Evolutionary conservation across 2,888 invertebrate genomes (phyloP).

Genomic region (Aphidoletes aphidimyza): DNA sequence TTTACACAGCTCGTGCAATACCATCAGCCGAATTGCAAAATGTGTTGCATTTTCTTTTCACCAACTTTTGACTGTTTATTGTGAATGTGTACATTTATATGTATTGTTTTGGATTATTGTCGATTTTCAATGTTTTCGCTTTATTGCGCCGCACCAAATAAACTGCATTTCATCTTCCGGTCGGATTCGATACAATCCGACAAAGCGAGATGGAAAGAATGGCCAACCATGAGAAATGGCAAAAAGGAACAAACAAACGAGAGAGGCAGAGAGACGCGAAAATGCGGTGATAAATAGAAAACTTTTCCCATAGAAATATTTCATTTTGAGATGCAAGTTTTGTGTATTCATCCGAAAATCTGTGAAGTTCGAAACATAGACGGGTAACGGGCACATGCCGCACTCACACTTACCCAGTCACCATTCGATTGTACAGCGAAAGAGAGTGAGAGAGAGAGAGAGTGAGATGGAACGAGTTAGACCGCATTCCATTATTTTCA

Average conservation of each 20-base stretch:
- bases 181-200: conserved; percentile 9
- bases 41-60: conserved; percentile 3
- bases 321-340: conserved; percentile 52
- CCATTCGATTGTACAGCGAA: background rate
- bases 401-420: background rate
- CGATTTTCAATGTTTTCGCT: conserved; percentile 37
- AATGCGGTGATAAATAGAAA: conserved; percentile 50
- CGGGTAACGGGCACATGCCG: background rate
- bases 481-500: background rate
- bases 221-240: background rate
- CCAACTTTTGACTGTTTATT: conserved; percentile 9
- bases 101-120: conserved; percentile 13
- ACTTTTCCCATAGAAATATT: conserved; percentile 51
- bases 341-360: conserved; percentile 53
- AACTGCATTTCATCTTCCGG: conserved; percentile 49
- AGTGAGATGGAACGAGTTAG: too few relatives aligned
- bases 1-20: too few relatives aligned
- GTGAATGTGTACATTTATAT: conserved; percentile 9
- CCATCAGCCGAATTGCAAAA: background rate
- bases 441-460: too few relatives aligned
- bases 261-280: background rate
- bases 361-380: conserved; percentile 28
- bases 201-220: background rate
- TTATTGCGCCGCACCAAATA: conserved; percentile 27
- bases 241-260: background rate